Percentiles rank a stretch among this genome's conserved stretches.
Conservation (phyloP, 2,888 invertebrate genomes). For the Melieria picta region DNA sequence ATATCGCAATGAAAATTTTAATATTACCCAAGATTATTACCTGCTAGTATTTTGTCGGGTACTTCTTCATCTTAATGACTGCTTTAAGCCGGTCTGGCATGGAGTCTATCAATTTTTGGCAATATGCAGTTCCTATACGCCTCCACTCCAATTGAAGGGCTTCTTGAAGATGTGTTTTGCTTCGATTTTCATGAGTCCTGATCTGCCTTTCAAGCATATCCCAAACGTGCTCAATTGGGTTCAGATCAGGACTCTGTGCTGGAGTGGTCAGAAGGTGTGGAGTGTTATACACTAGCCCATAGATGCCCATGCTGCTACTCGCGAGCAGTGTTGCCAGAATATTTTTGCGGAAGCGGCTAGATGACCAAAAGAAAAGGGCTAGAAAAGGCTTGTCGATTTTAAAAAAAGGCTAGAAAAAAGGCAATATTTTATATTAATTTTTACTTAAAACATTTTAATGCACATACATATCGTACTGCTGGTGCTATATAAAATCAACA, state of each 20-base stretch:
- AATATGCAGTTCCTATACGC: not conserved
- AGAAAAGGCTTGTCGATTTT: too few relatives aligned
- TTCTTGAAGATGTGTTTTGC: not conserved
- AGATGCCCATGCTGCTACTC: too few relatives aligned
- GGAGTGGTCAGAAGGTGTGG: not conserved
- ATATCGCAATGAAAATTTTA: too few relatives aligned
- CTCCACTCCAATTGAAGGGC: not conserved
- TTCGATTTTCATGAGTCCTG: not conserved
- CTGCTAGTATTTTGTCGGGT: not conserved
- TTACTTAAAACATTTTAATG: too few relatives aligned
- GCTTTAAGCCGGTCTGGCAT: constrained; percentile 2
- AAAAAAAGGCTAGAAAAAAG: too few relatives aligned
- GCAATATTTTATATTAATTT: too few relatives aligned
- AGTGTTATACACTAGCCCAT: too few relatives aligned
- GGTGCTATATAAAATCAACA: too few relatives aligned
- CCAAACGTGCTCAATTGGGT: constrained; percentile 10
- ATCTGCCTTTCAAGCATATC: not conserved
- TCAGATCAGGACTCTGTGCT: not conserved
- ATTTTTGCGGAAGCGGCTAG: too few relatives aligned
- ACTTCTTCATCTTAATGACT: not conserved
- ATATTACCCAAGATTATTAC: not conserved
- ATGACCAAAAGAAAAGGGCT: too few relatives aligned
- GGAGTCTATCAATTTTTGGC: not conserved
- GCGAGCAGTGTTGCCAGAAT: too few relatives aligned
- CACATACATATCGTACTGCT: too few relatives aligned